A percentile compares a stretch with the other conserved stretches of the same genome.
Evolutionary conservation across 2,113 vertebrate species (phyloP).

Genomic region (Paracanthobrama guichenoti): DNA sequence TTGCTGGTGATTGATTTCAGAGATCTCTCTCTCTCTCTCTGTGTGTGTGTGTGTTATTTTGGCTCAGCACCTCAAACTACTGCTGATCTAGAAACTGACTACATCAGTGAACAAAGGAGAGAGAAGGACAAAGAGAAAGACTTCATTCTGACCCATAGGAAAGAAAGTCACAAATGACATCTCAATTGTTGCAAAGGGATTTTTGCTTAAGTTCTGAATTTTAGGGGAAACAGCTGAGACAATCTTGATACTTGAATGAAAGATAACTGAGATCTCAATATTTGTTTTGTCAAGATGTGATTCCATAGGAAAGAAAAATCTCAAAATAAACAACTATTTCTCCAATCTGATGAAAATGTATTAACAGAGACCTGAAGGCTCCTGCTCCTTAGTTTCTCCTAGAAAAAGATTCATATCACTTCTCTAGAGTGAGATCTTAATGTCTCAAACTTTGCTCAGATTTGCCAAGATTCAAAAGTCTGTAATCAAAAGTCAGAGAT

Average conservation of each 20-base stretch:
- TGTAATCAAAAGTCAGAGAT: not conserved
- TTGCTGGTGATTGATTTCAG: slow-evolving; percentile 76
- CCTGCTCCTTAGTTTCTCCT: not conserved
- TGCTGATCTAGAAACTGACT: slow-evolving; percentile 32
- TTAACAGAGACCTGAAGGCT: not conserved
- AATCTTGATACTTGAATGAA: not conserved
- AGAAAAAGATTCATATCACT: not conserved
- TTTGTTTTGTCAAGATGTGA: not conserved
- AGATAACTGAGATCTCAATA: not conserved
- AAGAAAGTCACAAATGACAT: not conserved
- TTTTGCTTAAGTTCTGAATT: not conserved
- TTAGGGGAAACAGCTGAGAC: not conserved
- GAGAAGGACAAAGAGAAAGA: slow-evolving; percentile 6
- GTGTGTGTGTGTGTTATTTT: slow-evolving; percentile 32
- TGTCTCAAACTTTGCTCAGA: not conserved
- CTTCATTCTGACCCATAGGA: not conserved
- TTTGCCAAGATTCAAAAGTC: not conserved
- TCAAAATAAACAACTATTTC: not conserved
- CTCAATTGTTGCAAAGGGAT: not conserved
- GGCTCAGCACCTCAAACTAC: slow-evolving; percentile 15
- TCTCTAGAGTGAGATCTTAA: not conserved
- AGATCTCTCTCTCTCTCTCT: slow-evolving; percentile 23
- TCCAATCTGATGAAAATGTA: no score
- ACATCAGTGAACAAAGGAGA: slow-evolving; percentile 9
- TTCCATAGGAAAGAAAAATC: not conserved